Base-by-base conservation (phyloP, 2,113 vertebrate species). In the Gasterosteus aculeatus region DNA sequence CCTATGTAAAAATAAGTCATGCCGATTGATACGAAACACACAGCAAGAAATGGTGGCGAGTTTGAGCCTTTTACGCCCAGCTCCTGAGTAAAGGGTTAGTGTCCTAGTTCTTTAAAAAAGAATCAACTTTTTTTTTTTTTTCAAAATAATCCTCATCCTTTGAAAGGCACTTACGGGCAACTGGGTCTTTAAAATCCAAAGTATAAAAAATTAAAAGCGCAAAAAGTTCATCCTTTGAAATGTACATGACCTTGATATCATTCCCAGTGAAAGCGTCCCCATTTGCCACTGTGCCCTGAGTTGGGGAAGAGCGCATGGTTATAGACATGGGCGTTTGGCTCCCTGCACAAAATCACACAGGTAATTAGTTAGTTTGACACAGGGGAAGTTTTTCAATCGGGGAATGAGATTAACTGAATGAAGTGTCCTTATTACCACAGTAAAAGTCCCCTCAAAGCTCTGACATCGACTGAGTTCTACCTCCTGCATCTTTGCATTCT, bases 401-500 rank as follows among this genome's bases (percentile, higher is more conserved):
- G 29, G 19, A 58, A 16, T 16, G 4, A 57, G 7, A 1, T 62
- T 7, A 66, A 49, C 49, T 19, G 19, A 33, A 16, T 47, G 0
- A 1, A 29, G n/a, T 10, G 44, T 61, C 39, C 7, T 67, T 63
- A 44, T 49, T 63, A 62, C 22, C 10, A 22, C 39, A 69, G n/a
- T 29, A n/a, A 10, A 11, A 46, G 35, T 44, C 7, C 35, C 10
- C 3, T 59, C 42, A 77, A 67, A 64, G 58, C 14, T 56, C 65
- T 81, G 62, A 85, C 78, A 72, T 81, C 81, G 72, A 80, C 54
- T 77, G 26, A 60, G 75, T 53, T 78, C 57, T 22, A 33, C 10
- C 72, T 68, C 18, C 44, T 56, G 14, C 66, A 22, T 62, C 29
- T 84, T 67, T 75, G 68, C 69, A 64, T 77, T 72, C 51, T 47